Base-by-base conservation (phyloP, 2,797 vertebrate species). In the Phylloscopus collybita region DNA sequence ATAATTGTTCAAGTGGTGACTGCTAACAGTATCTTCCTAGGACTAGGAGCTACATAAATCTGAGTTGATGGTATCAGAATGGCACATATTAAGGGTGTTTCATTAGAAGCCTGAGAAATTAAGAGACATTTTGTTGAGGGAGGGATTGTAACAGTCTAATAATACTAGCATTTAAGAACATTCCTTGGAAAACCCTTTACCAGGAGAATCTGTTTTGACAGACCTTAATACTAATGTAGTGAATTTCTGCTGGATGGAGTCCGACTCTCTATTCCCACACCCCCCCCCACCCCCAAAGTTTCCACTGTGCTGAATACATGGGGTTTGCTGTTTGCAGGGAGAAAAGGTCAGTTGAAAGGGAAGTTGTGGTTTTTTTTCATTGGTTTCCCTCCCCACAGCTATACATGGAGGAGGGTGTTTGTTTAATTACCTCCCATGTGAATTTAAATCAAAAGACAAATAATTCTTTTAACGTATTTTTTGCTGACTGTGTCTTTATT, bases 401-500 rank as follows among this genome's bases (percentile, higher is more conserved):
- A 49, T 56, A 65, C 40, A 62, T 34, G 1, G 8, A 75, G 45
- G 47, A 82, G 36, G 47, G 26, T 86, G 59, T 92, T 97, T 97
- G 90, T 92, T 87, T 96, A 94, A 96, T 95, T 96, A 92, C 42
- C 38, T 93, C 93, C 91, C 86, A 83, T 78, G 81, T 93, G 93
- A 91, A 89, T 96, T 83, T 87, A 57, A 92, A 96, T 96, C 92
- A 94, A 94, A 96, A 96, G 86, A 86, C 62, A 84, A 95, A 72
- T 84, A 79, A 75, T 95, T 95, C 51, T 86, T 89, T 80, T 92
- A 85, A 80, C 23, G 26, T 70, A 30, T 45, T 83, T 91, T 91
- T 57, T 95, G 92, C 87, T 93, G 92, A 92, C 49, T 72, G 5
- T 67, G 49, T 69, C 38, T 93, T 86, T 86, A 79, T 92, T 94